Conservation (phyloP, 2,797 vertebrate species). For the Clarias pachynema region DNA sequence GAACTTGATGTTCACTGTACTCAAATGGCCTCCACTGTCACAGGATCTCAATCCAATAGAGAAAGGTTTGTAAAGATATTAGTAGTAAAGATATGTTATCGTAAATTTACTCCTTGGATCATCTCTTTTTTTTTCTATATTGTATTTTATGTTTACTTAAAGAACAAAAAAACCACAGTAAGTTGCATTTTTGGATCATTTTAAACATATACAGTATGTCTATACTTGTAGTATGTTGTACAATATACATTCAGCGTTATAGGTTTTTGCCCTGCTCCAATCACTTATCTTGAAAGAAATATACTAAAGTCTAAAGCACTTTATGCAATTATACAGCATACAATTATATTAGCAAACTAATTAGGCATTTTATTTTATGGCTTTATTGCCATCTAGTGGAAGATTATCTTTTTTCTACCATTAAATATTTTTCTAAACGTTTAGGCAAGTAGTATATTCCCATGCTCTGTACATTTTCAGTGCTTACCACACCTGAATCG, state of each 20-base stretch:
- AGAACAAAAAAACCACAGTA: not conserved
- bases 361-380: not conserved
- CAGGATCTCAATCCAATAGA: too few relatives aligned
- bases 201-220: not conserved
- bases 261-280: not conserved
- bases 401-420: not conserved
- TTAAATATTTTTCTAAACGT: not conserved
- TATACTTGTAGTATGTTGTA: not conserved
- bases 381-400: conserved; percentile 53
- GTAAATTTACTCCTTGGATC: not conserved
- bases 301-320: not conserved
- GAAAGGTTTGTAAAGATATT: too few relatives aligned
- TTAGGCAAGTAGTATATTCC: not conserved
- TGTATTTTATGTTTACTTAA: not conserved
- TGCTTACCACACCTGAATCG: not conserved
- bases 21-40: too few relatives aligned
- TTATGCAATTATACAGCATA: not conserved
- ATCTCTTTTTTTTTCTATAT: not conserved
- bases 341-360: not conserved
- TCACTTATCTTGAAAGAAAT: not conserved
- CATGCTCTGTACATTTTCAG: not conserved
- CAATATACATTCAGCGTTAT: not conserved
- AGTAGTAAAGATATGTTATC: too few relatives aligned
- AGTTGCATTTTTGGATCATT: not conserved
- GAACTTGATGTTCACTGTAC: too few relatives aligned